phyloP scores from a whole-genome alignment of 2,797 vertebrate species.

The Poecilia wingei region DNA sequence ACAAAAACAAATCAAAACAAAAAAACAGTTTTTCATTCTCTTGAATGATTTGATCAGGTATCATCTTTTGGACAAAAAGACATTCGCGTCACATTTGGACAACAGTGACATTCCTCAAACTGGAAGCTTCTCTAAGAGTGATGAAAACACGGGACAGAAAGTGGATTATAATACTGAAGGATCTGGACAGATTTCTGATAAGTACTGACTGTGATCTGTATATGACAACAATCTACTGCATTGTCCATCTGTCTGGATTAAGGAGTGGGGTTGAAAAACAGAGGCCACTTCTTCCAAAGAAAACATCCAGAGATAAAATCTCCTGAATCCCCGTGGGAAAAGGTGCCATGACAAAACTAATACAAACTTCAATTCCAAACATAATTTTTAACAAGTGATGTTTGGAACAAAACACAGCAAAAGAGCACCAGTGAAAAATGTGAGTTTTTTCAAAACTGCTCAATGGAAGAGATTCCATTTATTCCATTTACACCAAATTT shows the following conservation, averaged over 20 bases:
- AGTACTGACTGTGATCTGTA: neutral
- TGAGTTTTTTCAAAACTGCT: too few relatives aligned
- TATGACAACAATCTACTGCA: neutral
- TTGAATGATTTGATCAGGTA: neutral
- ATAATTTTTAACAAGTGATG: neutral
- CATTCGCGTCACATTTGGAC: too few relatives aligned
- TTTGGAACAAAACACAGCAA: neutral
- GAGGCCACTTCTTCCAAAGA: neutral
- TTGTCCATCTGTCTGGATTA: neutral
- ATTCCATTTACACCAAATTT: too few relatives aligned
- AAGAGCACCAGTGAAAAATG: neutral
- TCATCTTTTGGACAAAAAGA: neutral
- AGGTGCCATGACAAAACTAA: neutral
- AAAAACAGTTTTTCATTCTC: neutral
- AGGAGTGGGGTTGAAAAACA: neutral
- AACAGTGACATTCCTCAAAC: neutral
- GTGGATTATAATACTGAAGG: neutral
- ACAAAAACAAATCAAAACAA: neutral
- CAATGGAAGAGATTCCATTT: too few relatives aligned
- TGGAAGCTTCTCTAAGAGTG: neutral
- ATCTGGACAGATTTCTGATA: neutral
- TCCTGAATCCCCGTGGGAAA: neutral
- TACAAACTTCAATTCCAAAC: neutral
- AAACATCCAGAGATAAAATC: neutral
- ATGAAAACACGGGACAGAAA: neutral